A percentile compares a stretch with the other conserved stretches of the same genome.
Conservation (phyloP, 2,888 invertebrate species). For the Hirtodrosophila cameraria region DNA sequence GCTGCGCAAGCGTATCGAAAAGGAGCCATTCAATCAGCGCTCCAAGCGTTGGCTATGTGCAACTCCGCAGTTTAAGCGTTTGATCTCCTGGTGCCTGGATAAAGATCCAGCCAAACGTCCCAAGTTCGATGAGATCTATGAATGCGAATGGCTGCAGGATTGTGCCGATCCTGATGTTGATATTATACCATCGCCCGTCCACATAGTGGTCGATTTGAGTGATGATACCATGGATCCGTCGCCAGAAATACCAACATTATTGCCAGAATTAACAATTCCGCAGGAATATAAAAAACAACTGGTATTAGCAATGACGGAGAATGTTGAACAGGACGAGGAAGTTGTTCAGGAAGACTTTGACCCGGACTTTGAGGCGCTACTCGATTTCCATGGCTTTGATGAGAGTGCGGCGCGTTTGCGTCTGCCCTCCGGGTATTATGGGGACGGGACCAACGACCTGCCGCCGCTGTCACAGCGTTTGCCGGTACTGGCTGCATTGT, state of each 20-base stretch:
- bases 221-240: conserved; percentile 46
- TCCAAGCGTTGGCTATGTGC: conserved; percentile 73
- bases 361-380: conserved; percentile 27
- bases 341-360: conserved; percentile 27
- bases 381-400: conserved; percentile 59
- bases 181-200: conserved; percentile 31
- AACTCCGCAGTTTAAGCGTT: conserved; percentile 59
- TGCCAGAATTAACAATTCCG: too few species aligned
- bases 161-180: conserved; percentile 39
- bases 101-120: conserved; percentile 72
- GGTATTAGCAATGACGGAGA: not conserved
- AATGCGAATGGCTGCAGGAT: conserved; percentile 84
- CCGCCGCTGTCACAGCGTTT: conserved; percentile 17
- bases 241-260: conserved; percentile 9
- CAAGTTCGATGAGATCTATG: conserved; percentile 79
- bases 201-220: conserved; percentile 54
- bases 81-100: conserved; percentile 75
- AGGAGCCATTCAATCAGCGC: conserved; percentile 71
- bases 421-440: conserved; percentile 41
- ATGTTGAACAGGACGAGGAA: conserved; percentile 4
- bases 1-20: conserved; percentile 73
- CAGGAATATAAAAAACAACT: not conserved
- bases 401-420: conserved; percentile 38
- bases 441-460: too few species aligned
- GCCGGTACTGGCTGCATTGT: too few species aligned